These are phyloP conservation scores for Antigone vipio DNA, from an alignment of 2,113 vertebrate species.

Conservation along the genomic window DNA sequence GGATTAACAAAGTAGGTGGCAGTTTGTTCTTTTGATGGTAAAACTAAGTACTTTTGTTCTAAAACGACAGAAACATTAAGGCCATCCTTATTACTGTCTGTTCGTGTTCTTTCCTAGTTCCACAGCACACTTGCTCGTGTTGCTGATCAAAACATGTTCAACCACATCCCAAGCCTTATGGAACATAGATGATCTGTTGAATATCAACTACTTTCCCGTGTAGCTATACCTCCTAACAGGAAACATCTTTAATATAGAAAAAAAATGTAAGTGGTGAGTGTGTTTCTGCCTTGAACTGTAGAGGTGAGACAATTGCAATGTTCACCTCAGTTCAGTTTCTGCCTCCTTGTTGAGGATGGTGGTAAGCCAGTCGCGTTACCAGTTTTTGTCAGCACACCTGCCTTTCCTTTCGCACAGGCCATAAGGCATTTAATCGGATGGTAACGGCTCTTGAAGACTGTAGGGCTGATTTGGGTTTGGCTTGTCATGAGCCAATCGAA, in stretches of 20 bases:
- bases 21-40: background rate
- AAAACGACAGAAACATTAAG: background rate
- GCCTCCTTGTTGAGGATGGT: background rate
- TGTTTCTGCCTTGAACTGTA: background rate
- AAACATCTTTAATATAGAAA: background rate
- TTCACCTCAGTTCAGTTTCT: background rate
- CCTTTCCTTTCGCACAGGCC: background rate
- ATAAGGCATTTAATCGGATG: background rate
- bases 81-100: background rate
- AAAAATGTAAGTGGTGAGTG: background rate
- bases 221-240: background rate
- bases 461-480: background rate
- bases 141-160: background rate
- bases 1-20: background rate
- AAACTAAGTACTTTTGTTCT: background rate
- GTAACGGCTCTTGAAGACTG: background rate
- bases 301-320: background rate
- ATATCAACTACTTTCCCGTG: background rate
- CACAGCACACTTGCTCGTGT: accelerated
- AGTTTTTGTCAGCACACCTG: background rate
- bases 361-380: background rate
- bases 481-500: background rate
- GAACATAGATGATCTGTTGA: background rate
- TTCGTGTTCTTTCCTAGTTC: background rate
- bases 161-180: background rate